These are phyloP conservation scores for Camptogramma bilineatum DNA, from an alignment of 2,888 invertebrate genomes.

Conservation along the genomic window DNA sequence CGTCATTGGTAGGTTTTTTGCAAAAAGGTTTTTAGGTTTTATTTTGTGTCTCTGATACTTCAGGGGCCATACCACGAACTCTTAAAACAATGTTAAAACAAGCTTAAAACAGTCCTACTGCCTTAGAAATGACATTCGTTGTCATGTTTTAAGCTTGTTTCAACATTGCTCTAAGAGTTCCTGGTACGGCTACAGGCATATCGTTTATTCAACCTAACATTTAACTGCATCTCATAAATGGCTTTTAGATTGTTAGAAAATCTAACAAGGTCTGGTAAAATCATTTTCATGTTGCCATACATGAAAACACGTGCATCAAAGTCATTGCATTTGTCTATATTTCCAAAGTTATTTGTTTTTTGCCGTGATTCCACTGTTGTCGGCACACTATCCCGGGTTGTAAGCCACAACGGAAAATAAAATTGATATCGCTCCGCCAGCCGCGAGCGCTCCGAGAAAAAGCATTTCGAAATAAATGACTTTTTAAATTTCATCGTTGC, in stretches of 20 bases:
- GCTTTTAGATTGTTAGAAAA: not conserved
- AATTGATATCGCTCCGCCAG: constrained; percentile 77
- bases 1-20: not conserved
- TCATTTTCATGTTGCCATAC: not conserved
- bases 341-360: constrained; percentile 42
- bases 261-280: not conserved
- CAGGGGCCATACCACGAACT: too few relatives aligned
- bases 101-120: too few relatives aligned
- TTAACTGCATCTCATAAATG: too few relatives aligned
- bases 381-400: constrained; percentile 55
- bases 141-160: too few relatives aligned
- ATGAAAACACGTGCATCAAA: constrained; percentile 15
- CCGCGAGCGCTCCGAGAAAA: constrained; percentile 83
- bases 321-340: constrained; percentile 29
- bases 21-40: not conserved
- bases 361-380: constrained; percentile 52
- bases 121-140: too few relatives aligned
- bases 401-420: constrained; percentile 81
- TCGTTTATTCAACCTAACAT: too few relatives aligned
- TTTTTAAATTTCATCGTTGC: constrained; percentile 86
- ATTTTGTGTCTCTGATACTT: too few relatives aligned
- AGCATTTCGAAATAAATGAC: constrained; percentile 85
- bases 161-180: not conserved
- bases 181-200: too few relatives aligned
- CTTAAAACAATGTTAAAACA: too few relatives aligned